These are phyloP conservation scores for Mus minutoides DNA, from an alignment of 2,797 vertebrate genomes.

Conservation along the genomic window DNA sequence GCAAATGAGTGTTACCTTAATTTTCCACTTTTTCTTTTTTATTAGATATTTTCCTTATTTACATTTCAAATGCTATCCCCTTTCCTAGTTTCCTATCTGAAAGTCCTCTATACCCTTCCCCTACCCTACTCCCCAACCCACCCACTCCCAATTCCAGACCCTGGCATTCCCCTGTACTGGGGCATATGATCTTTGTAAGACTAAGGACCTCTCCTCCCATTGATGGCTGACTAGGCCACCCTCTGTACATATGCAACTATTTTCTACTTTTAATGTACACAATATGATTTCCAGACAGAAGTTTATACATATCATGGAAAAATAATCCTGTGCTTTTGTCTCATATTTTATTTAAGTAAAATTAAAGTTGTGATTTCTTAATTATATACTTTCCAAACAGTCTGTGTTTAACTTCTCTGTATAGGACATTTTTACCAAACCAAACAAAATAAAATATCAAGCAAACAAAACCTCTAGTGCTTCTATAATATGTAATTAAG, in stretches of 20 bases:
- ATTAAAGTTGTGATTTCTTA: slow-evolving; percentile 68
- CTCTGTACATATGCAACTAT: too few relatives aligned
- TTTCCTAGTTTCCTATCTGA: too few relatives aligned
- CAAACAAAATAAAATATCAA: not conserved
- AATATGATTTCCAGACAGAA: slow-evolving; percentile 35
- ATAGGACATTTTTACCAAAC: not conserved
- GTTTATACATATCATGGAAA: slow-evolving; percentile 25
- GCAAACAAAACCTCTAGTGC: not conserved
- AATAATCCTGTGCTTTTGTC: slow-evolving; percentile 27
- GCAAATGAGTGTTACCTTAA: slow-evolving; percentile 29
- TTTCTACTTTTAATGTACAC: not conserved
- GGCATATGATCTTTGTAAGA: too few relatives aligned
- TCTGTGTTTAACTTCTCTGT: slow-evolving; percentile 57
- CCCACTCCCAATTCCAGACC: too few relatives aligned
- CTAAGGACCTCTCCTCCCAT: too few relatives aligned
- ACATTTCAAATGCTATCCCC: too few relatives aligned
- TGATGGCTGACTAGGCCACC: too few relatives aligned
- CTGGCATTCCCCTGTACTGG: too few relatives aligned
- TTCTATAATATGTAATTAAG: slow-evolving; percentile 65
- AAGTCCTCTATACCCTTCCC: too few relatives aligned
- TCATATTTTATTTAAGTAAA: slow-evolving; percentile 57
- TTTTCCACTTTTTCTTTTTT: not conserved
- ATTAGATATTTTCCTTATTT: too few relatives aligned
- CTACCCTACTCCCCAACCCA: too few relatives aligned
- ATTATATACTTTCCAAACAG: slow-evolving; percentile 62